Base-by-base conservation (phyloP, 1,140 invertebrate genomes). In the Drosophila guanche region DNA sequence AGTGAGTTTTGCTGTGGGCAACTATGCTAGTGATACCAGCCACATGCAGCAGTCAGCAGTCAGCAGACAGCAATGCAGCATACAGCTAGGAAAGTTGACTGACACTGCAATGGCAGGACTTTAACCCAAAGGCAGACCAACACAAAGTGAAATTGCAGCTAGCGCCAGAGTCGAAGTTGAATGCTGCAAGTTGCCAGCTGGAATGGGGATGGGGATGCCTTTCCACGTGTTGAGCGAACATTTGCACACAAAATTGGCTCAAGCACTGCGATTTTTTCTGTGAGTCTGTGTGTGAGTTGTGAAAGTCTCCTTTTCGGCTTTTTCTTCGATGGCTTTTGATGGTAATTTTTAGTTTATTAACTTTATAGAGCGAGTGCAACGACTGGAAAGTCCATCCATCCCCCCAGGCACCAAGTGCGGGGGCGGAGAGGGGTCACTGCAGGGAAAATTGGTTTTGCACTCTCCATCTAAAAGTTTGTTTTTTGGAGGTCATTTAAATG, bases 291-390 rank as follows among this genome's bases (percentile, higher is more conserved):
- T 33, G 29, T 33, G 29, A 4, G 33, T 12, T 77, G 73, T 76
- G 72, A 74, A 76, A 68, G 77, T 59, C 72, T 59, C 62, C 52
- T 74, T 74, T 76, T 68, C 51, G 68, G 55, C 37, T 78, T 81
- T 86, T 79, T 79, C 75, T 88, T 88, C 70, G 70, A 60, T 76
- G 68, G 66, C 70, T 65, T 86, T 80, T 47, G 74, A 83, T 73
- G 63, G 83, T 83, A 88, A 88, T 88, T 88, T 88, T 88, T 88
- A 88, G 83, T 88, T 88, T 88, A 88, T 88, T 88, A 83, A 88
- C 83, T 76, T 88, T 83, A 66, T 83, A 70, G 70, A 83, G 78
- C 67, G 83, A 75, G 84, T 88, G 83, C 78, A 89, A 68, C 66
- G 79, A 89, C 83, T 88, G 75, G 75, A 88, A 86, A 78, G 75